Conservation (phyloP, 2,797 vertebrate species). For the Bradypodion pumilum region DNA sequence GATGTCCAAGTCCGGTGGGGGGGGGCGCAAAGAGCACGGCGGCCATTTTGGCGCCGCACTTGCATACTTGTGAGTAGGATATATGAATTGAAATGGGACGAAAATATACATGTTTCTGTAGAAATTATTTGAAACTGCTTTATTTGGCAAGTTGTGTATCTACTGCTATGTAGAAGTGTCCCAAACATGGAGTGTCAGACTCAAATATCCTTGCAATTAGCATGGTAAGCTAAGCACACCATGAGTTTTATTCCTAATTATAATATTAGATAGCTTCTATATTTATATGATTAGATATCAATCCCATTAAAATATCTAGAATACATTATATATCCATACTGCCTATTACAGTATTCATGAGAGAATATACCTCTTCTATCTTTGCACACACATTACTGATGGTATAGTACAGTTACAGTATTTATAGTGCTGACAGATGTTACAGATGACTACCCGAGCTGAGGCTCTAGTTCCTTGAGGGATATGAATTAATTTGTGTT, state of each 20-base stretch:
- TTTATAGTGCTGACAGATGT: slow-evolving; percentile 46
- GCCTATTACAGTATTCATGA: not conserved
- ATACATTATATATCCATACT: not conserved
- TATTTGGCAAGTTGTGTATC: not conserved
- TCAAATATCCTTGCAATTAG: not conserved
- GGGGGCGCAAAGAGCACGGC: too few species aligned
- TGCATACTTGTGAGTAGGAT: not conserved
- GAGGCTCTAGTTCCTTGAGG: slow-evolving; percentile 60
- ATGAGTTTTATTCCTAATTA: not conserved
- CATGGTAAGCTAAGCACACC: not conserved
- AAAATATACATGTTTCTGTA: not conserved
- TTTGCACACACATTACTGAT: slow-evolving; percentile 51
- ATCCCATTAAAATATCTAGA: not conserved
- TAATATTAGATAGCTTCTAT: not conserved
- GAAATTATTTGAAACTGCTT: not conserved
- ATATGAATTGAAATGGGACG: not conserved
- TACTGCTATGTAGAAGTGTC: not conserved
- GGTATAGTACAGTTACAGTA: slow-evolving; percentile 27
- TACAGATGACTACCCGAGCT: slow-evolving; percentile 60
- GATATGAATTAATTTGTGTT: slow-evolving; percentile 73
- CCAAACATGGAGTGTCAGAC: not conserved
- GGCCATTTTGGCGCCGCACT: too few species aligned
- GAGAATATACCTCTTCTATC: not conserved
- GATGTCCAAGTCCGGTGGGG: too few species aligned
- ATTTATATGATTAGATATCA: not conserved